phyloP scores from a whole-genome alignment of 2,797 vertebrate species.

The Urophycis tenuis region DNA sequence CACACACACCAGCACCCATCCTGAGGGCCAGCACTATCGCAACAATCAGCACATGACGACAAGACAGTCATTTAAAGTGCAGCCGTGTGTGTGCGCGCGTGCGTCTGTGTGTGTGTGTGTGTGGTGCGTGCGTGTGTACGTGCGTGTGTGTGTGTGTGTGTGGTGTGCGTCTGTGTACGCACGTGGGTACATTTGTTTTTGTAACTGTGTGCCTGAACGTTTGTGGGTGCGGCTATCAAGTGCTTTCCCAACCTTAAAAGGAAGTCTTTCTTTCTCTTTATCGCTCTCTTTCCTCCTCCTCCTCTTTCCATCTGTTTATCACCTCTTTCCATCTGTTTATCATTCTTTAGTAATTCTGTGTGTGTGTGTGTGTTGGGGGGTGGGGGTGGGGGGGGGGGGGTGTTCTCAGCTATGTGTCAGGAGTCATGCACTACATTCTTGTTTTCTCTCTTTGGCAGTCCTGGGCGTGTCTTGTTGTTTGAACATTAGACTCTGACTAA shows the following conservation, averaged over 20 bases:
- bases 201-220: neutral
- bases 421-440: neutral
- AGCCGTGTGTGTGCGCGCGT: neutral
- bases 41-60: neutral
- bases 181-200: constrained; percentile 10
- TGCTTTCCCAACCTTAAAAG: constrained; percentile 15
- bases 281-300: neutral
- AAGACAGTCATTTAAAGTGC: neutral
- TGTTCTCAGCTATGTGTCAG: neutral
- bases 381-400: neutral
- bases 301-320: constrained; percentile 1
- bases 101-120: no score
- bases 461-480: neutral
- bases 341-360: neutral
- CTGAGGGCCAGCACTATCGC: neutral
- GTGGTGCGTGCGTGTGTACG: neutral
- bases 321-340: neutral
- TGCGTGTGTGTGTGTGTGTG: neutral
- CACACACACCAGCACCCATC: neutral
- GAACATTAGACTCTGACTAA: neutral
- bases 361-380: neutral
- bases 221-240: constrained; percentile 2
- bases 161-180: constrained; percentile 7
- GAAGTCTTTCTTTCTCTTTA: constrained; percentile 1
- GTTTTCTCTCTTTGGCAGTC: neutral